phyloP scores from a whole-genome alignment of 2,888 invertebrate species.

The Spilosoma lubricipeda region DNA sequence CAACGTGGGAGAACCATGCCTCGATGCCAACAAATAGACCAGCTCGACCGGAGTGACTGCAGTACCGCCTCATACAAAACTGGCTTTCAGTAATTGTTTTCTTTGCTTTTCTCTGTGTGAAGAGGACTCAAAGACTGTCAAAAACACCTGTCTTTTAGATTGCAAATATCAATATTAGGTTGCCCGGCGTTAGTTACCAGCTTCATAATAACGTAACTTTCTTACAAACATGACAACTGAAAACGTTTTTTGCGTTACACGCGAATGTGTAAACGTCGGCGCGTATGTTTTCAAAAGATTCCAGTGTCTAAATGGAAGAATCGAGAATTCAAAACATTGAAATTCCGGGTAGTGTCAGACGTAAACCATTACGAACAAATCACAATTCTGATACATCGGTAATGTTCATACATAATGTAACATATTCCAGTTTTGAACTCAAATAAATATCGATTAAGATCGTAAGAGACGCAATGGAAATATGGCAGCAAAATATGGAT shows the following conservation, averaged over 20 bases:
- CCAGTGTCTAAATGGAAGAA: constrained; percentile 47
- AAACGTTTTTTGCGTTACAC: neutral
- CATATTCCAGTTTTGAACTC: constrained; percentile 31
- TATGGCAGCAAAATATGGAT: neutral
- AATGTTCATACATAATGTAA: constrained; percentile 48
- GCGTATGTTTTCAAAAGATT: constrained; percentile 48
- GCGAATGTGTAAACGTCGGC: neutral
- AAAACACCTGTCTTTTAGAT: neutral
- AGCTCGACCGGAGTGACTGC: neutral
- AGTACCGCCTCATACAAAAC: neutral
- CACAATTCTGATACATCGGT: constrained; percentile 41
- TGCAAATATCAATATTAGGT: neutral
- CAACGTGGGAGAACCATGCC: neutral
- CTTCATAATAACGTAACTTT: neutral
- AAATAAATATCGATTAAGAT: constrained; percentile 29
- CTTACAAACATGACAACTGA: neutral
- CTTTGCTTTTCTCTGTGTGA: neutral
- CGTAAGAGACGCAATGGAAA: neutral
- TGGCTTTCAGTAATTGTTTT: neutral
- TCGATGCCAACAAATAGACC: neutral
- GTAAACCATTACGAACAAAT: constrained; percentile 41
- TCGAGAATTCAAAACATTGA: constrained; percentile 34
- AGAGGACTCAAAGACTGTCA: neutral
- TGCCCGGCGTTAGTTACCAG: too few relatives aligned
- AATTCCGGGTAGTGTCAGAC: constrained; percentile 42